phyloP scores from a whole-genome alignment of 2,888 invertebrate genomes.

The Chymomyza procnemis region DNA sequence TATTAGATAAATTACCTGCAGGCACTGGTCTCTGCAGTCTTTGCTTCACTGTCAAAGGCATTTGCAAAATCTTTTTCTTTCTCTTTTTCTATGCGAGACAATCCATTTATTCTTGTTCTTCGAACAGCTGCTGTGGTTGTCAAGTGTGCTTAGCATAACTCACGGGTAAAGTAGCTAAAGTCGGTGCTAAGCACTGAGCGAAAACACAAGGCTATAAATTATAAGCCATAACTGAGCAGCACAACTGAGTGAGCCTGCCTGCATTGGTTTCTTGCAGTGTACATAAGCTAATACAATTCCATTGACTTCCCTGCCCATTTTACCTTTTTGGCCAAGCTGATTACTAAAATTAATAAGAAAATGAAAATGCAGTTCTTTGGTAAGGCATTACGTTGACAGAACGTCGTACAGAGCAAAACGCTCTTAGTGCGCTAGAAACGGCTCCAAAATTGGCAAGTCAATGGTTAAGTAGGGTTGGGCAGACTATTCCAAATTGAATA shows the following conservation, averaged over 20 bases:
- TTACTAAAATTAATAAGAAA: conserved; percentile 60
- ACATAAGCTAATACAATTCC: background rate
- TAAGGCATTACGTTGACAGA: background rate
- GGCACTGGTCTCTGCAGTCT: conserved; percentile 35
- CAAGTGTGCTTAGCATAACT: conserved; percentile 15
- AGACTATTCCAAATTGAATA: conserved; percentile 18
- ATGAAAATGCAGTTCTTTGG: conserved; percentile 43
- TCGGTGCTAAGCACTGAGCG: background rate
- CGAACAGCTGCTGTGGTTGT: conserved; percentile 21
- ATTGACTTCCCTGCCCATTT: background rate
- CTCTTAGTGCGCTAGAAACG: background rate
- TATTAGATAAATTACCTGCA: conserved; percentile 72
- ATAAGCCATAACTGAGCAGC: too few species aligned
- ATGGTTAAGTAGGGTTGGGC: conserved; percentile 34
- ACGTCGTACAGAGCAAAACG: background rate
- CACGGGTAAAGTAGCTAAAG: background rate
- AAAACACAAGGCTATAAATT: background rate
- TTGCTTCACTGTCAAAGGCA: conserved; percentile 21
- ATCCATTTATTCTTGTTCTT: background rate
- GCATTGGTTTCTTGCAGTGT: background rate
- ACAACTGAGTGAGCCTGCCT: background rate
- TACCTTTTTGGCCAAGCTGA: conserved; percentile 46
- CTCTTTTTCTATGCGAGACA: conserved; percentile 42
- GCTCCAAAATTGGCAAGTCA: conserved; percentile 65
- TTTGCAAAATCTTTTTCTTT: conserved; percentile 37